A percentile compares a stretch with the other conserved stretches of the same genome.
Conservation (phyloP, 1,140 invertebrate species). For the Eupristina koningsbergeri region DNA sequence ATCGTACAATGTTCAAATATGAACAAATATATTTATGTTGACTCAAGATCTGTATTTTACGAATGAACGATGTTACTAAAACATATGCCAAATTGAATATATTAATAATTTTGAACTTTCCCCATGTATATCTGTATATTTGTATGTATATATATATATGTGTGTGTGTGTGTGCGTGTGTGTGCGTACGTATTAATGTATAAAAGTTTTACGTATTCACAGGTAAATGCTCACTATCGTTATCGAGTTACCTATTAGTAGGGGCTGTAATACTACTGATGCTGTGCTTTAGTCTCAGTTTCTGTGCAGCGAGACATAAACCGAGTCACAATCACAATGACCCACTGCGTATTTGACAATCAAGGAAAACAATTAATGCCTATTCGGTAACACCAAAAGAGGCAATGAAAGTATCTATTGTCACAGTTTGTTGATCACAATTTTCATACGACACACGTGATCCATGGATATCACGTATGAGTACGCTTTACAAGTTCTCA, state of each 20-base stretch:
- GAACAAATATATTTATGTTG: no score
- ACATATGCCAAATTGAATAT: no score
- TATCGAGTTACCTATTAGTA: conserved; percentile 78
- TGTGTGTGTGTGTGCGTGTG: no score
- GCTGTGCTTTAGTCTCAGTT: conserved; percentile 76
- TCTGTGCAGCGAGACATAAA: conserved; percentile 74
- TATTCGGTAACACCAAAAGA: conserved; percentile 58
- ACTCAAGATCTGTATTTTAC: no score
- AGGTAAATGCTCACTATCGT: conserved; percentile 78
- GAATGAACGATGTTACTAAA: no score
- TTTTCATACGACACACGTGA: background rate
- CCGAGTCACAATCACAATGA: conserved; percentile 62
- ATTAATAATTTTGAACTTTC: no score
- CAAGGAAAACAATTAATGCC: conserved; percentile 69
- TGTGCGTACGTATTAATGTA: no score
- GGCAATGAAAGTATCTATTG: conserved; percentile 67
- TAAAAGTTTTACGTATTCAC: no score
- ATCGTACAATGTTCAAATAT: no score
- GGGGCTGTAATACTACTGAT: conserved; percentile 74
- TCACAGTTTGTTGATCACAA: conserved; percentile 68
- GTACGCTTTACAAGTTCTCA: background rate
- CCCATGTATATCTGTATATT: no score
- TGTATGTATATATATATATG: no score
- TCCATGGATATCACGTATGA: conserved; percentile 27
- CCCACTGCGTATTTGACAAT: conserved; percentile 70